Evolutionary conservation across 2,797 vertebrate species (phyloP).

Genomic region (Sebastes trivittatus): DNA sequence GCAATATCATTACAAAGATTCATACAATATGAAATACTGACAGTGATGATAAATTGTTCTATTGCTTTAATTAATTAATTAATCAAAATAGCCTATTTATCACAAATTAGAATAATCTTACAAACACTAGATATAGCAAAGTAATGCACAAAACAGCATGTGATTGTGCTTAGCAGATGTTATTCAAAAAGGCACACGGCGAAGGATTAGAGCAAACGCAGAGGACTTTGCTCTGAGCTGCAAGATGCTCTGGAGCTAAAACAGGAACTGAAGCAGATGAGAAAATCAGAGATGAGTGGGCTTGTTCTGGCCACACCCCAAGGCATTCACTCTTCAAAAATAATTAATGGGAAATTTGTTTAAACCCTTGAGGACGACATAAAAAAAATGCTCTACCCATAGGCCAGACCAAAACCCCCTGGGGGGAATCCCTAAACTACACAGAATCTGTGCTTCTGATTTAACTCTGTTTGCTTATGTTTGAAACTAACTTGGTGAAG

Average conservation of each 20-base stretch:
- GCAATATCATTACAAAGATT: not conserved
- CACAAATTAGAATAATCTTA: not conserved
- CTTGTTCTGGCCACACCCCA: not conserved
- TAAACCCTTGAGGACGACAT: not conserved
- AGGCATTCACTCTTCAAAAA: not conserved
- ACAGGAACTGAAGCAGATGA: not conserved
- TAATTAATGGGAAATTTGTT: not conserved
- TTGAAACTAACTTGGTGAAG: not conserved
- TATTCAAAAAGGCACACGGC: not conserved
- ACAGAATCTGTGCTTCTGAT: not conserved
- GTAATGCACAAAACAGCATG: not conserved
- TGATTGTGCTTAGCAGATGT: not conserved
- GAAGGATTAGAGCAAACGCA: not conserved
- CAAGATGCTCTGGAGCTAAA: not conserved
- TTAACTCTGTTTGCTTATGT: not conserved
- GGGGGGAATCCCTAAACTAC: not conserved
- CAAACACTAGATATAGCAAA: no score
- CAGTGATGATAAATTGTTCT: no score
- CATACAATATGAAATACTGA: not conserved
- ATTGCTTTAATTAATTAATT: not conserved
- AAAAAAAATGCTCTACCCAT: not conserved
- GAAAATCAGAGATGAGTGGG: not conserved
- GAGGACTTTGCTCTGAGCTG: not conserved
- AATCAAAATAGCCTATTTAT: not conserved
- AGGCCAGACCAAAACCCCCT: not conserved